Evolutionary conservation across 2,888 invertebrate genomes (phyloP), one percentile per base, ranked within the genome.

Genomic region (Tholera decimalis): DNA sequence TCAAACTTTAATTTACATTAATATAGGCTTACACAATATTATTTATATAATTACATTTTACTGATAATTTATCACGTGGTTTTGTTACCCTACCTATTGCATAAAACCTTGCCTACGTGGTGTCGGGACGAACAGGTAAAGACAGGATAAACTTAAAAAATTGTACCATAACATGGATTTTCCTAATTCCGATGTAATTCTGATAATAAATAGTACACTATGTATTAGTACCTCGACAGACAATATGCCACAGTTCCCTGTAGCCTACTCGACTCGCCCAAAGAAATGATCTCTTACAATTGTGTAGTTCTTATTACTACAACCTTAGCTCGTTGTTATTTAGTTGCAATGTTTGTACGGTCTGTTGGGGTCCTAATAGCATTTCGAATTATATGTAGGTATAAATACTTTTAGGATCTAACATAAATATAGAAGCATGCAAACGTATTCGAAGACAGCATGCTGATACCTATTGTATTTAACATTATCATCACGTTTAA

Each of bases 21-120:
- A 83, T 82, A 82, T 85, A 83, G 59, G 71, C 80, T 73, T 82
- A 82, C 56, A 72, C 67, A 67, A 73, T 64, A 71, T 68, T 83
- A 80, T 86, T 88, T 89, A 89, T 80, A 88, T 86, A 89, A 86
- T 85, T 88, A 92, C 83, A 89, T 84, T 90, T 89, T 84, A 89
- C 85, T 90, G 88, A 88, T 89, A 89, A 82, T 91, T 91, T 93
- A 94, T 94, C 94, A 94, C 94, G 94, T 93, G 91, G 92, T 92
- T 90, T 86, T 88, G 87, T 90, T 88, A 91, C 84, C 74, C 88
- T 92, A 90, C 82, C 85, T 79, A 84, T 80, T 83, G 82, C 69
- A 80, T 78, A 83, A 30, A 58, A 71, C 72, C 73, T 77, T 78
- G 73, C 68, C 71, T 73, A 74, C 65, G 55, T 60, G 67, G 55